These are phyloP conservation scores for Gnathonemus echidnorhynchus DNA, from an alignment of 2,113 vertebrate genomes.

Conservation along the genomic window DNA sequence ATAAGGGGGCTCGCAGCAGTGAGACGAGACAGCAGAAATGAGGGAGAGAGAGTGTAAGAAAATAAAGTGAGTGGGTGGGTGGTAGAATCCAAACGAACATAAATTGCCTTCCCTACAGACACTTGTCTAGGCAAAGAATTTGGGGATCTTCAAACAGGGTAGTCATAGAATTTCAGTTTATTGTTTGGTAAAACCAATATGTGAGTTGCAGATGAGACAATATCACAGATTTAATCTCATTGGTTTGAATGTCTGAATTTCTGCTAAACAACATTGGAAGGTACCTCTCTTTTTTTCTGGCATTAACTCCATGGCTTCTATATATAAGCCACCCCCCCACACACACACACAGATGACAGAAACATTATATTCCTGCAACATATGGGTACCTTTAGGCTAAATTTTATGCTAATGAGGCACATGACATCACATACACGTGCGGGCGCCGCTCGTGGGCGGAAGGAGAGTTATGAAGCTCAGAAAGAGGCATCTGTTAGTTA, in stretches of 20 bases:
- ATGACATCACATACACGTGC: neutral
- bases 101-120: neutral
- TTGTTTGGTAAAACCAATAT: neutral
- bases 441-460: neutral
- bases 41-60: neutral
- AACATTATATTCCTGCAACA: conserved; percentile 3
- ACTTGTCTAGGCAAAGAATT: neutral
- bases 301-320: neutral
- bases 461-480: neutral
- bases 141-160: neutral
- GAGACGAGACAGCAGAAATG: neutral
- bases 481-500: neutral
- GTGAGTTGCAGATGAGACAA: neutral
- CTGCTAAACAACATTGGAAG: neutral
- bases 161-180: neutral
- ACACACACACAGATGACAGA: neutral
- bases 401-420: neutral
- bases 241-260: neutral
- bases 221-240: neutral
- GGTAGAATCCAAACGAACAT: neutral
- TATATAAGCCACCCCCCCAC: neutral
- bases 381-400: neutral
- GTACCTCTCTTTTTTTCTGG: neutral
- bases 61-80: neutral
- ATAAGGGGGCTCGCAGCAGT: neutral